phyloP scores from a whole-genome alignment of 2,888 invertebrate species.

The Aphodius granarius region DNA sequence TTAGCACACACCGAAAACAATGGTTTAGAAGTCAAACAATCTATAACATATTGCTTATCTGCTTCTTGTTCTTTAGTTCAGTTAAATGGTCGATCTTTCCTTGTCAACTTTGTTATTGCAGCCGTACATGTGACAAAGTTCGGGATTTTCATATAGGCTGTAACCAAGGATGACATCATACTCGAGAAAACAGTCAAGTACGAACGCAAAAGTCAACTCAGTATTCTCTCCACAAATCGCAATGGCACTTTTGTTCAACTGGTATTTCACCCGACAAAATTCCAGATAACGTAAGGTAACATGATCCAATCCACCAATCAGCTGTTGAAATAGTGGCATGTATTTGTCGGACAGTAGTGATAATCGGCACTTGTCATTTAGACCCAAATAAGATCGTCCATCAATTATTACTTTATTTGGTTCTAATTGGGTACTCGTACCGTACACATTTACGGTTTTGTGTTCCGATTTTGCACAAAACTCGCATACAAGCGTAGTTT shows the following conservation, averaged over 20 bases:
- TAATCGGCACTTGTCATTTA: conserved; percentile 24
- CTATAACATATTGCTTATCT: too few species aligned
- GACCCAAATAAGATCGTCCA: conserved; percentile 16
- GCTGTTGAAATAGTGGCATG: not conserved
- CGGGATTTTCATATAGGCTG: not conserved
- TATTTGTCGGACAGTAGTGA: conserved; percentile 24
- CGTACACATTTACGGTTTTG: conserved; percentile 24
- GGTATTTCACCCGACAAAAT: conserved; percentile 6
- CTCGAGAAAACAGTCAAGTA: not conserved
- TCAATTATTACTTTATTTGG: conserved; percentile 12
- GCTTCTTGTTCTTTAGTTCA: too few species aligned
- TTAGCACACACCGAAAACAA: too few species aligned
- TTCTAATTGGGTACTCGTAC: conserved; percentile 5
- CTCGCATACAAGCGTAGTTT: conserved; percentile 2
- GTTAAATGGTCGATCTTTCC: too few species aligned
- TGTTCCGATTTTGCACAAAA: conserved; percentile 29
- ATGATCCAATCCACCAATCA: not conserved
- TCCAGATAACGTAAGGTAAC: not conserved
- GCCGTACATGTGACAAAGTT: too few species aligned
- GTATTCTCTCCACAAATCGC: not conserved
- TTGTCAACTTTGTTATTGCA: too few species aligned
- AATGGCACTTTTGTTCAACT: not conserved
- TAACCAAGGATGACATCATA: not conserved
- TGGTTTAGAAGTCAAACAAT: too few species aligned
- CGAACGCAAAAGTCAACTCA: not conserved